Conservation (phyloP, 1,140 invertebrate genomes). For the Branchinecta lindahli region DNA sequence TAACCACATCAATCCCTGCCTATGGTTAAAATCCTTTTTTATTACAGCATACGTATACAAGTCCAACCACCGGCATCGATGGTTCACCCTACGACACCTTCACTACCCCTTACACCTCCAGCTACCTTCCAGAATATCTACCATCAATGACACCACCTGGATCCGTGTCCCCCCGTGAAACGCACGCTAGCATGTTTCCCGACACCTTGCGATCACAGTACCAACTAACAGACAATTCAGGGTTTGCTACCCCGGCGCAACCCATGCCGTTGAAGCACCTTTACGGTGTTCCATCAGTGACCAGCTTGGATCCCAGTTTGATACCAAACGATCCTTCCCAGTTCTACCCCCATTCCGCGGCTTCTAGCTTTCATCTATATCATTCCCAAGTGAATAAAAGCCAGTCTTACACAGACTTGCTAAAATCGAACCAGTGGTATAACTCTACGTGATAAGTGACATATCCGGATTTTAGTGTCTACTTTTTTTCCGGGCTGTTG, state of each 20-base stretch:
- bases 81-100: conserved; percentile 25
- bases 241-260: conserved; percentile 36
- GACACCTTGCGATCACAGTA: conserved; percentile 45
- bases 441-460: not conserved
- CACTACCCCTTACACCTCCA: conserved; percentile 19
- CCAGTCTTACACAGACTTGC: conserved; percentile 35
- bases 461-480: not conserved
- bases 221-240: conserved; percentile 20
- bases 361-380: conserved; percentile 70
- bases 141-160: conserved; percentile 89
- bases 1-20: too few species aligned
- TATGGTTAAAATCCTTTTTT: conserved; percentile 31
- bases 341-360: conserved; percentile 58
- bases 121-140: conserved; percentile 29
- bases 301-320: conserved; percentile 30
- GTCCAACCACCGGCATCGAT: conserved; percentile 23
- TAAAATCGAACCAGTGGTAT: conserved; percentile 24
- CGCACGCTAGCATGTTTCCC: conserved; percentile 36
- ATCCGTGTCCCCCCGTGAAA: conserved; percentile 80
- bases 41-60: not conserved
- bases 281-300: conserved; percentile 38
- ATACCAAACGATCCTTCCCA: conserved; percentile 51
- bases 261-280: conserved; percentile 62
- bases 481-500: too few species aligned
- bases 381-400: conserved; percentile 51